phyloP scores from a whole-genome alignment of 2,113 vertebrate species.

The Vidua macroura region DNA sequence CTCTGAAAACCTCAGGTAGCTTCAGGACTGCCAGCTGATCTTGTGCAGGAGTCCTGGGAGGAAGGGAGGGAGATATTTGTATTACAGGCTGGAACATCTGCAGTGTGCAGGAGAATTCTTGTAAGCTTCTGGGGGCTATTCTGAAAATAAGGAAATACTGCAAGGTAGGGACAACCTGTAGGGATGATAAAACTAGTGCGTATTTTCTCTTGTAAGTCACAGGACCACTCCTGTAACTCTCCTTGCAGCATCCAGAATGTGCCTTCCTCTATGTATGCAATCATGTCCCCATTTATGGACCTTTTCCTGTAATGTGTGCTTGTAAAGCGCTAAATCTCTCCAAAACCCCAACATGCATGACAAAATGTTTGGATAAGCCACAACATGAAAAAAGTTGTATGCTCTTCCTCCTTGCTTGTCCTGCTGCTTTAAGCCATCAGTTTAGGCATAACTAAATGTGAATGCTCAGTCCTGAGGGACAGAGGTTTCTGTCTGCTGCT shows the following conservation, averaged over 20 bases:
- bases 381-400: not conserved
- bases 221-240: not conserved
- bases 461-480: not conserved
- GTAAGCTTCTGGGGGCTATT: not conserved
- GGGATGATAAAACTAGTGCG: not conserved
- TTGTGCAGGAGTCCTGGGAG: rapidly evolving
- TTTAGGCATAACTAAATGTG: not conserved
- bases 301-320: not conserved
- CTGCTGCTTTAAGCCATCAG: not conserved
- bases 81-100: not conserved
- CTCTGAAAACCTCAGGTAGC: not conserved
- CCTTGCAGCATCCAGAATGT: not conserved
- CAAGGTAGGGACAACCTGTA: not conserved
- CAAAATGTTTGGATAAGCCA: not conserved
- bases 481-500: not conserved
- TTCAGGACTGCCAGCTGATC: not conserved
- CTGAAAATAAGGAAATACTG: not conserved
- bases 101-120: not conserved
- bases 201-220: not conserved
- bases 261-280: not conserved
- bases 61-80: not conserved
- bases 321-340: not conserved
- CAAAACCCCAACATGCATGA: no score
- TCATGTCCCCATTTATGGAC: not conserved
- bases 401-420: not conserved